phyloP scores from a whole-genome alignment of 1,140 invertebrate genomes.

The Macrostomum lignano region DNA sequence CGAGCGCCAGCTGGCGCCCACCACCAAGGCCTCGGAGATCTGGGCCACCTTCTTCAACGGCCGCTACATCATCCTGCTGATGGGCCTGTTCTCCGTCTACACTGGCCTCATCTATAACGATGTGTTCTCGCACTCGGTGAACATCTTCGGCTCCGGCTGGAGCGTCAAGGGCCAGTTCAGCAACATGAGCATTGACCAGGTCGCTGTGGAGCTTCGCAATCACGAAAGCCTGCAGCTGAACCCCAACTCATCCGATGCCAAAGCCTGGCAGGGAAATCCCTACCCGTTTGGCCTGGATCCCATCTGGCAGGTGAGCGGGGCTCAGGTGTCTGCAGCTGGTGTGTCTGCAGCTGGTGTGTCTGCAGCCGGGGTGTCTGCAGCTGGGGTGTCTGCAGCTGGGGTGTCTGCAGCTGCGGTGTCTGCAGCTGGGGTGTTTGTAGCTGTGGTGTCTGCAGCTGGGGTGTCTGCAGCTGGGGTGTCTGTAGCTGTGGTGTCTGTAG shows the following conservation, averaged over 20 bases:
- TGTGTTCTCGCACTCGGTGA: slow-evolving; percentile 73
- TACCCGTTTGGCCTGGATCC: slow-evolving; percentile 7
- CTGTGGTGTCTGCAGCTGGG: no score
- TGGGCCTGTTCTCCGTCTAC: slow-evolving; percentile 87
- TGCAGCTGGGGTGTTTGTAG: no score
- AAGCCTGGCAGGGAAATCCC: slow-evolving; percentile 1
- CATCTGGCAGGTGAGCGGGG: slow-evolving; percentile 5
- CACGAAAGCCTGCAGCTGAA: neutral
- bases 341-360: slow-evolving; percentile 32
- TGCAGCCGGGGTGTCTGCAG: no score
- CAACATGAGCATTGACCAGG: slow-evolving; percentile 6
- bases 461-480: no score
- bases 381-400: no score
- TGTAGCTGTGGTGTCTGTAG: no score
- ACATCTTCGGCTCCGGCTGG: slow-evolving; percentile 69
- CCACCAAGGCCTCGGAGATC: slow-evolving; percentile 35
- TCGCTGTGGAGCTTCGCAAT: no score
- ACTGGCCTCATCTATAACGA: slow-evolving; percentile 94
- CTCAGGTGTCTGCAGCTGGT: slow-evolving; percentile 36
- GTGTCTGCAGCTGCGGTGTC: no score
- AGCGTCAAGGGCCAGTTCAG: no score
- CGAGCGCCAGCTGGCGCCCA: slow-evolving; percentile 21
- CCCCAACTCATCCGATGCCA: neutral
- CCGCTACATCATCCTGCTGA: slow-evolving; percentile 78
- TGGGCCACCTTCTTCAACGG: slow-evolving; percentile 89